Evolutionary conservation across 2,797 vertebrate species (phyloP).

Genomic region (Epinephelus malabaricus): DNA sequence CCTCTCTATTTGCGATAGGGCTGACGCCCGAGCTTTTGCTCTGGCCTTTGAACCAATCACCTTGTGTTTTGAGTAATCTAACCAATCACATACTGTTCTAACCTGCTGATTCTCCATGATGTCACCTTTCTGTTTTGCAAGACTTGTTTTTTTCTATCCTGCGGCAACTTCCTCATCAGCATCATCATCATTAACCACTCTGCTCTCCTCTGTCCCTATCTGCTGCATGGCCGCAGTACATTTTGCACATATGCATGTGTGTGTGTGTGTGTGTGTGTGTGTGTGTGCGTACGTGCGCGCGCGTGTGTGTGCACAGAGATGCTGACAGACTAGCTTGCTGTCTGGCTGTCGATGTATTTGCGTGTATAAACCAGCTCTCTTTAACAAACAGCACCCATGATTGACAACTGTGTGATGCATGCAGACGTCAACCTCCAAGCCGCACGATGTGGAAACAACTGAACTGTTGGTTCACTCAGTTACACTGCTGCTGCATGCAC

Average conservation of each 20-base stretch:
- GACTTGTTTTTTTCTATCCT: conserved; percentile 57
- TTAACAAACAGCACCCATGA: conserved; percentile 60
- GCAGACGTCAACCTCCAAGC: conserved; percentile 52
- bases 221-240: conserved; percentile 70
- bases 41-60: conserved; percentile 63
- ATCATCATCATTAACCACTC: conserved; percentile 58
- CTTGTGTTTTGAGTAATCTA: conserved; percentile 65
- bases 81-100: conserved; percentile 67
- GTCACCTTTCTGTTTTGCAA: conserved; percentile 70
- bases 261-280: conserved; percentile 38
- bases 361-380: conserved; percentile 45
- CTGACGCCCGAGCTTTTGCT: conserved; percentile 59
- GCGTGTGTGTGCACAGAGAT: conserved; percentile 6
- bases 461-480: conserved; percentile 34
- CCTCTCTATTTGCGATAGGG: conserved; percentile 62
- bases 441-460: conserved; percentile 39
- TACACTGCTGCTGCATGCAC: conserved; percentile 55
- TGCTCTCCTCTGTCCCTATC: conserved; percentile 35
- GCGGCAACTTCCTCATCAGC: conserved; percentile 68
- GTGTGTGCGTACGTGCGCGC: conserved; percentile 42
- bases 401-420: conserved; percentile 68
- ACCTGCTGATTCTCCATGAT: conserved; percentile 67
- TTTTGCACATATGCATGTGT: conserved; percentile 33
- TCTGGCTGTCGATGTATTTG: conserved; percentile 39
- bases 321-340: conserved; percentile 44